These are phyloP conservation scores for Myotis findleyi DNA, from an alignment of 2,797 vertebrate genomes.

Conservation along the genomic window DNA sequence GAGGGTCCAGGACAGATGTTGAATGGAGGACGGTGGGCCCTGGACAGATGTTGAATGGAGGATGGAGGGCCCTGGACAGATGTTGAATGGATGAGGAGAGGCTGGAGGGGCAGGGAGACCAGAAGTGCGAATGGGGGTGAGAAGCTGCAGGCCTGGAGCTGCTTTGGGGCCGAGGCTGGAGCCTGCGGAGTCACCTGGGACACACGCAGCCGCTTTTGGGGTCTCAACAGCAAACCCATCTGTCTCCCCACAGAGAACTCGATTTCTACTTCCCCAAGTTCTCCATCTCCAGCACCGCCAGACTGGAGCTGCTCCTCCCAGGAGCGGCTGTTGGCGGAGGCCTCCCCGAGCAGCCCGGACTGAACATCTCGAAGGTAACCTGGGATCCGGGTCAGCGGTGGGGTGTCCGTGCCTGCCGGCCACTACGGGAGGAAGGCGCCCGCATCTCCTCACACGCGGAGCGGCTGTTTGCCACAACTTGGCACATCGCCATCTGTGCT, in stretches of 20 bases:
- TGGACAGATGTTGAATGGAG: not conserved
- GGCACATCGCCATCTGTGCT: not conserved
- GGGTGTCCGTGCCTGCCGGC: rapidly evolving
- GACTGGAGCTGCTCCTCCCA: not conserved
- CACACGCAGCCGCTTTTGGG: not conserved
- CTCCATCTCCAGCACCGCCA: not conserved
- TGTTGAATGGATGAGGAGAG: not conserved
- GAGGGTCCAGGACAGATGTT: too few relatives aligned
- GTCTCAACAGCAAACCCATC: not conserved
- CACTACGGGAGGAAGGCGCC: not conserved
- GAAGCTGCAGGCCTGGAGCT: too few relatives aligned
- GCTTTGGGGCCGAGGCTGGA: not conserved
- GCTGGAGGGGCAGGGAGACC: not conserved
- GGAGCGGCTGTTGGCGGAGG: rapidly evolving
- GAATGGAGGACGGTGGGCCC: not conserved
- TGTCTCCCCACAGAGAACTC: not conserved
- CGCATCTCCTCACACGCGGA: not conserved
- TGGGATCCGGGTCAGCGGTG: not conserved
- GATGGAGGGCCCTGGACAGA: too few relatives aligned
- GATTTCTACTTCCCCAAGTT: not conserved
- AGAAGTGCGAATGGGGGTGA: too few relatives aligned
- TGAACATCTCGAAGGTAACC: not conserved
- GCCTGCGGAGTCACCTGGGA: rapidly evolving
- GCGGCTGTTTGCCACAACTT: not conserved
- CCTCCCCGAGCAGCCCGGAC: not conserved